These are phyloP conservation scores for Falco naumanni DNA, from an alignment of 2,797 vertebrate species.

Conservation along the genomic window DNA sequence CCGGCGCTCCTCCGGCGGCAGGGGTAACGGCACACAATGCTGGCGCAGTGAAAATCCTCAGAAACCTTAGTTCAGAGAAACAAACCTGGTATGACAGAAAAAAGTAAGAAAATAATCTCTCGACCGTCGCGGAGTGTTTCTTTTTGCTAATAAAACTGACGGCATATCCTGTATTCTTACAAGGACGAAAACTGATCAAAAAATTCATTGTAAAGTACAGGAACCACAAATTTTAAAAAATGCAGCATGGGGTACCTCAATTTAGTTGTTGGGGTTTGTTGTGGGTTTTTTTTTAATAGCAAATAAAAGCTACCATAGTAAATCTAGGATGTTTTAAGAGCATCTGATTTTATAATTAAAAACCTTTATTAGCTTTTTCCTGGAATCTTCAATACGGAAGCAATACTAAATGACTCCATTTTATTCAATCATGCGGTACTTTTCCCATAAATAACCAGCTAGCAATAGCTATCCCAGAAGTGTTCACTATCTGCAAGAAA, in stretches of 20 bases:
- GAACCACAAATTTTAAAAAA: conserved; percentile 73
- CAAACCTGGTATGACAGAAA: conserved; percentile 61
- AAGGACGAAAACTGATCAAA: conserved; percentile 56
- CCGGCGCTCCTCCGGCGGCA: no score
- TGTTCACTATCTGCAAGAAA: conserved; percentile 32
- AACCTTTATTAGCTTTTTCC: conserved; percentile 63
- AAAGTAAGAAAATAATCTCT: conserved; percentile 68
- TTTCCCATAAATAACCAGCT: conserved; percentile 34
- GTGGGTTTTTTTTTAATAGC: not conserved
- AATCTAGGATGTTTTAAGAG: conserved; percentile 45
- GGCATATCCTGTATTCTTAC: conserved; percentile 40
- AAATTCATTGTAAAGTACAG: conserved; percentile 55
- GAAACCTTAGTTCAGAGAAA: conserved; percentile 58
- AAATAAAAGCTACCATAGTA: conserved; percentile 63
- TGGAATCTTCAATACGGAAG: conserved; percentile 54
- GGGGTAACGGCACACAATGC: not conserved
- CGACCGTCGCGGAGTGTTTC: conserved; percentile 49
- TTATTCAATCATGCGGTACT: not conserved
- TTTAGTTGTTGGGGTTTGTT: not conserved
- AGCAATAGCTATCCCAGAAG: conserved; percentile 6
- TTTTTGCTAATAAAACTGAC: conserved; percentile 63
- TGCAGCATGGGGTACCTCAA: conserved; percentile 43
- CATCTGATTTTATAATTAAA: conserved; percentile 33
- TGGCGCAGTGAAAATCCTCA: conserved; percentile 71
- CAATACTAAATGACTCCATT: conserved; percentile 13